Evolutionary conservation across 2,888 invertebrate genomes (phyloP).

Genomic region (Papilio gigon): DNA sequence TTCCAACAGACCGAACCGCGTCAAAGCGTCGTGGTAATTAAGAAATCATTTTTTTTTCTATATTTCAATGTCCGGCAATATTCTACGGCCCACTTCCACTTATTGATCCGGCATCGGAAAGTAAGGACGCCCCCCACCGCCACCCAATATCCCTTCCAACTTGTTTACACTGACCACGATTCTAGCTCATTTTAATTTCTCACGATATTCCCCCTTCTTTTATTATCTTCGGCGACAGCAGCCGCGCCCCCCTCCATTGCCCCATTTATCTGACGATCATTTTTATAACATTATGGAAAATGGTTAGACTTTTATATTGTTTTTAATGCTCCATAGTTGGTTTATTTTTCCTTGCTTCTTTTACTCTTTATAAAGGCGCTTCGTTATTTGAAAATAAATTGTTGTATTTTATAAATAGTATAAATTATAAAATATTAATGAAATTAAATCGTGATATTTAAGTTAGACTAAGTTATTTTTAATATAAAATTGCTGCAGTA

Average conservation of each 20-base stretch:
- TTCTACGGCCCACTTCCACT: conserved; percentile 65
- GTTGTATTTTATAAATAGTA: neutral
- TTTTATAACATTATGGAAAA: conserved; percentile 41
- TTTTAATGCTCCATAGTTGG: conserved; percentile 38
- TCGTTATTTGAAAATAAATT: neutral
- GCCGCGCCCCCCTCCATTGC: conserved; percentile 60
- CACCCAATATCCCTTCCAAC: conserved; percentile 46
- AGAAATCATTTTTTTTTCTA: conserved; percentile 57
- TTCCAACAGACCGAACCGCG: conserved; percentile 49
- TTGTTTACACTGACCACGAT: conserved; percentile 68
- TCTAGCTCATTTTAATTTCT: conserved; percentile 69
- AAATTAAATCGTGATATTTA: too few species aligned
- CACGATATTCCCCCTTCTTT: conserved; percentile 56
- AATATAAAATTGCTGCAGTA: too few species aligned
- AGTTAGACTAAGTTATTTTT: too few species aligned
- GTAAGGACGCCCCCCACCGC: conserved; percentile 51
- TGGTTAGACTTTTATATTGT: conserved; percentile 37
- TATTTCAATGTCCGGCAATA: conserved; percentile 66
- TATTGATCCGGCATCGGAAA: conserved; percentile 69
- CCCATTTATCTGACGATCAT: conserved; percentile 45
- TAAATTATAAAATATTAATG: neutral
- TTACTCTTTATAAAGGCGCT: conserved; percentile 12
- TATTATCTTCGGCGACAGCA: conserved; percentile 61
- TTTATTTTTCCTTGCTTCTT: conserved; percentile 30
- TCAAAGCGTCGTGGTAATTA: conserved; percentile 66